Percentiles rank a stretch among this genome's conserved stretches.
phyloP scores from a whole-genome alignment of 2,888 invertebrate species.

The Pristionchus mayeri region DNA sequence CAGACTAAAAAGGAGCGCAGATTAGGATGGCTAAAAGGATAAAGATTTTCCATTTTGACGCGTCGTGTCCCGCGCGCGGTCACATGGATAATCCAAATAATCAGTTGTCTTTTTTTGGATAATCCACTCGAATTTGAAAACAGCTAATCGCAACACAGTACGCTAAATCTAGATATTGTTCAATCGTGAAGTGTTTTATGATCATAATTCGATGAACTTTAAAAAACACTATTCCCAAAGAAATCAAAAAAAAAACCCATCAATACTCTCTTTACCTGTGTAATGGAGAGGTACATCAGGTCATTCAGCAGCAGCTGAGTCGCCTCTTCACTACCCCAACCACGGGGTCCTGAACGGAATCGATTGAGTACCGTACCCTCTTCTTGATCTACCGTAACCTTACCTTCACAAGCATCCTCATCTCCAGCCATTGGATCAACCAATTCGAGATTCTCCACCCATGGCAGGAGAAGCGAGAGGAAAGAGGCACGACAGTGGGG shows the following conservation, averaged over 20 bases:
- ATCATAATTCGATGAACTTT: too few species aligned
- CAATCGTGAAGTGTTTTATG: too few species aligned
- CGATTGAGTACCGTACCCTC: background rate
- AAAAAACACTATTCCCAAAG: too few species aligned
- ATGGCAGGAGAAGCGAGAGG: slow-evolving; percentile 92
- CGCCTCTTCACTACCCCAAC: slow-evolving; percentile 98
- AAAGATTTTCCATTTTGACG: too few species aligned
- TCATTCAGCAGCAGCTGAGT: slow-evolving; percentile 99
- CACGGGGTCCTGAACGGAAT: slow-evolving; percentile 77
- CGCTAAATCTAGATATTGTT: too few species aligned
- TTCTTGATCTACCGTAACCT: background rate
- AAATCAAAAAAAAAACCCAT: too few species aligned
- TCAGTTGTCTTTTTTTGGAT: background rate
- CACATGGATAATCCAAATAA: background rate
- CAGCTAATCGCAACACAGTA: too few species aligned
- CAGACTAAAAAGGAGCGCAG: background rate
- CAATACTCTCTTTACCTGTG: slow-evolving; percentile 78
- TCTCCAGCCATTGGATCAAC: slow-evolving; percentile 82
- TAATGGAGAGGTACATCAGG: slow-evolving; percentile 91
- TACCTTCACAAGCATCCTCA: slow-evolving; percentile 64
- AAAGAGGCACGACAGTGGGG: slow-evolving; percentile 92
- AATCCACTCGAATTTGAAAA: background rate
- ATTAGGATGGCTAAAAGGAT: too few species aligned
- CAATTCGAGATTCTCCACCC: slow-evolving; percentile 98
- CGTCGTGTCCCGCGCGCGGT: too few species aligned